Conservation (phyloP, 37 sponge, comb jelly and placozoan genomes). For the Halichondria panicea region DNA sequence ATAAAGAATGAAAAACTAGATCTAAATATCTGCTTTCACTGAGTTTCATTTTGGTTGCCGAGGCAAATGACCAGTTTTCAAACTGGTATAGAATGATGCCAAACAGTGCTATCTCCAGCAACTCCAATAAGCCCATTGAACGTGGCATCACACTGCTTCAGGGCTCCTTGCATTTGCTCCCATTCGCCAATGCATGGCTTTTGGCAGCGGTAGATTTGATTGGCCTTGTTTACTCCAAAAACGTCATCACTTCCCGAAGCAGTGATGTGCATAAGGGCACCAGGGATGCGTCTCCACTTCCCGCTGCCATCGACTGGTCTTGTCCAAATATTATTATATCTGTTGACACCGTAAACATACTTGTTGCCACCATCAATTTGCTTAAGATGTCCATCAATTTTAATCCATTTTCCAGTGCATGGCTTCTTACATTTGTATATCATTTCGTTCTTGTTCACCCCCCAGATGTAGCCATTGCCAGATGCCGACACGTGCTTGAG, state of each 20-base stretch:
- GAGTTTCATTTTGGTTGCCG: too few relatives aligned
- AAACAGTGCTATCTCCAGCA: too few relatives aligned
- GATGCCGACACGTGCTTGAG: slow-evolving; percentile 64
- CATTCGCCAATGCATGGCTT: slow-evolving; percentile 53
- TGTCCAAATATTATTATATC: slow-evolving; percentile 16
- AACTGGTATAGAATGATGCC: too few relatives aligned
- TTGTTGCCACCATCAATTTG: slow-evolving; percentile 56
- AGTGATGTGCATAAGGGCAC: too few relatives aligned
- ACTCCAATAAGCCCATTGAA: too few relatives aligned
- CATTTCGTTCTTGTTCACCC: slow-evolving; percentile 11
- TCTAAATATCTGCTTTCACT: too few relatives aligned
- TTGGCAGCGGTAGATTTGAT: slow-evolving; percentile 43
- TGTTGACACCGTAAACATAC: slow-evolving; percentile 50
- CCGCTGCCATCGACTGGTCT: slow-evolving; percentile 30
- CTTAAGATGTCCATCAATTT: slow-evolving; percentile 34
- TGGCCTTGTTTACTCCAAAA: slow-evolving; percentile 20
- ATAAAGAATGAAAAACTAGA: too few relatives aligned
- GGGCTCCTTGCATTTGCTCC: slow-evolving; percentile 14
- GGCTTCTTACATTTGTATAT: slow-evolving; percentile 69
- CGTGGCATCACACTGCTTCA: slow-evolving; percentile 39
- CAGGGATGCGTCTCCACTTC: slow-evolving; percentile 36
- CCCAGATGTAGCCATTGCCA: slow-evolving; percentile 70
- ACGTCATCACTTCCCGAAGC: slow-evolving; percentile 39
- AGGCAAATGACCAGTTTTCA: too few relatives aligned
- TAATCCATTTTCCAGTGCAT: slow-evolving; percentile 41